A percentile compares a stretch with the other conserved stretches of the same genome.
Conservation (phyloP, 2,888 invertebrate species). For the Drosophila macrospina region DNA sequence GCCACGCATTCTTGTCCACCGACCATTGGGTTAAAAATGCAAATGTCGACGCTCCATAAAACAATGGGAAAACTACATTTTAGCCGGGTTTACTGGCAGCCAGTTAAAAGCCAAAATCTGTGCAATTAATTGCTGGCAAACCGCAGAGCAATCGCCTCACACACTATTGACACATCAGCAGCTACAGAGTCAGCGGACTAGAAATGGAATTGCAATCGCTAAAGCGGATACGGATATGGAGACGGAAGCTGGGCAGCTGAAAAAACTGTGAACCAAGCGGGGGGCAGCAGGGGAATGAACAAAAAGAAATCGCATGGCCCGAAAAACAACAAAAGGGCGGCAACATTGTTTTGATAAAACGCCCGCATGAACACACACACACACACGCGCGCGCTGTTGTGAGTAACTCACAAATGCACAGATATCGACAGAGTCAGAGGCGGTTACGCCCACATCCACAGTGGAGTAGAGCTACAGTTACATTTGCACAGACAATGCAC, state of each 20-base stretch:
- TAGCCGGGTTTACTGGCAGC: conserved; percentile 29
- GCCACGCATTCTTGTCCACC: conserved; percentile 46
- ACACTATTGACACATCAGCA: conserved; percentile 82
- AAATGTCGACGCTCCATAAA: conserved; percentile 63
- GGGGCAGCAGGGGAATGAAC: conserved; percentile 14
- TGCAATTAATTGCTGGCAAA: conserved; percentile 79
- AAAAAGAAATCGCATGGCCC: conserved; percentile 69
- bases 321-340: conserved; percentile 78
- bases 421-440: conserved; percentile 17
- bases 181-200: conserved; percentile 67
- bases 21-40: conserved; percentile 47
- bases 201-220: conserved; percentile 71
- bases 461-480: conserved; percentile 41
- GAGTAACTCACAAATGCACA: conserved; percentile 21
- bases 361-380: conserved; percentile 68
- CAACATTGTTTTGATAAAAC: conserved; percentile 79
- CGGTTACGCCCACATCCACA: conserved; percentile 43
- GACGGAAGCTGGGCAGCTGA: conserved; percentile 9
- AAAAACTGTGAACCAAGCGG: not conserved
- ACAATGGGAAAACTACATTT: conserved; percentile 53
- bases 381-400: conserved; percentile 13
- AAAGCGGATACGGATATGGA: conserved; percentile 50
- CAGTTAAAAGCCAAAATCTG: conserved; percentile 65
- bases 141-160: conserved; percentile 65
- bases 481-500: conserved; percentile 69